Evolutionary conservation across 2,113 vertebrate species (phyloP).

Genomic region (Periophthalmus modestus): DNA sequence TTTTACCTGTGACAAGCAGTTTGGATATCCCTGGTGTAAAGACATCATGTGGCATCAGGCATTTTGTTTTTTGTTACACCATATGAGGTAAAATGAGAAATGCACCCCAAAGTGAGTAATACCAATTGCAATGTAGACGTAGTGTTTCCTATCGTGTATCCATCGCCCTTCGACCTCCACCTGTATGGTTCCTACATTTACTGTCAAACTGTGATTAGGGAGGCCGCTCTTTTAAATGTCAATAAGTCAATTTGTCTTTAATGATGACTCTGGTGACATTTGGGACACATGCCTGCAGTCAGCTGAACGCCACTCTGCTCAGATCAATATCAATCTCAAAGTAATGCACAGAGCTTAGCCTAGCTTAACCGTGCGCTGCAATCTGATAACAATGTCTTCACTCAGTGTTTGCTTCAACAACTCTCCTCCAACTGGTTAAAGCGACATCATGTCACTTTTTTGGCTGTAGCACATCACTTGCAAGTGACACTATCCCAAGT

Average conservation of each 20-base stretch:
- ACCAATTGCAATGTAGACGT: not conserved
- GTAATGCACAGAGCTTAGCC: slow-evolving; percentile 2
- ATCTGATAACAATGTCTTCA: not conserved
- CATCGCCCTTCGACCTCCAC: not conserved
- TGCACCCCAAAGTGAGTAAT: not conserved
- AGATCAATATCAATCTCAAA: slow-evolving; percentile 4
- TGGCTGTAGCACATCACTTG: too few species aligned
- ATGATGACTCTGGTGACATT: slow-evolving; percentile 2
- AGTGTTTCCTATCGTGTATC: not conserved
- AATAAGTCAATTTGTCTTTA: slow-evolving; percentile 9
- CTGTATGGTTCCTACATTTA: not conserved
- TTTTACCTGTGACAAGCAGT: not conserved
- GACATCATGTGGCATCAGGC: not conserved
- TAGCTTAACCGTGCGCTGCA: not conserved
- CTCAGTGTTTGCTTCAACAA: not conserved
- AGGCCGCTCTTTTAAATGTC: not conserved
- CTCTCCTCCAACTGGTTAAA: not conserved
- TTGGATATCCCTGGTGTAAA: not conserved
- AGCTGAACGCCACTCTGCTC: not conserved
- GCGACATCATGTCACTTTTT: too few species aligned
- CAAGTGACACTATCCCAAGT: too few species aligned
- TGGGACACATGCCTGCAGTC: not conserved
- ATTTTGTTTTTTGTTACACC: not conserved
- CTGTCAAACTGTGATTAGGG: not conserved
- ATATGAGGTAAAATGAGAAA: not conserved